Base-by-base conservation (phyloP, 1,140 invertebrate genomes). In the Trigoniulus corallinus region DNA sequence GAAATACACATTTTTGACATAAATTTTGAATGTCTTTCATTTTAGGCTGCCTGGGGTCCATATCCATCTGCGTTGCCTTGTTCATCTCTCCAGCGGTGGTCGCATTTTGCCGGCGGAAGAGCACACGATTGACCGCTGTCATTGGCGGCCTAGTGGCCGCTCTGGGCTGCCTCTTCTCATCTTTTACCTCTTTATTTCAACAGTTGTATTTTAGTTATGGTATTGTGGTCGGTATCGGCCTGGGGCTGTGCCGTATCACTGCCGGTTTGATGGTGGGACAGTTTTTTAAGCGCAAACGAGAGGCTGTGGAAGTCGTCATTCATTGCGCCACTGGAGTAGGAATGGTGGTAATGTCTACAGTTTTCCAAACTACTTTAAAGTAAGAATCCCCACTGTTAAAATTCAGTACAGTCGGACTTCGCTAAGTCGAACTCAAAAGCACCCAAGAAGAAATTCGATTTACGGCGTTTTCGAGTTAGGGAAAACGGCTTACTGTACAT, bases 231-330 rank as follows among this genome's bases (percentile, higher is more conserved):
- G 86, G 85, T 18, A 74, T 88, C 41, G 88, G 88, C 46, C 83
- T 86, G 20, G 83, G 85, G 43, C 72, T 88, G 66, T 81, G 83
- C 13, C 67, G 81, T 60, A 79, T 88, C 66, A 86, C 85, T 57
- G 84, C 85, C 4, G 86, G 82, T 13, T 65, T 92, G 54, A 89
- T 91, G 83, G 81, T 91, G 45, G 86, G 85, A 2, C 84, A 89
- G 61, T 92, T 89, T 67, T 91, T 91, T 72, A 87, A 88, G 61
- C 64, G 82, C 53, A 73, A 77, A 58, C 68, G 87, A 50, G 85
- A 89, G 65, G 73, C 86, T 41, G 86, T 89, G 20, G 87, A 92
- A 67, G 83, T 89, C 60, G 80, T 88, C 59, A 81, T 88, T 47
- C 79, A 88, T 15, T 81, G 81, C 37, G 84, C 84, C 53, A 86